phyloP scores from a whole-genome alignment of 2,888 invertebrate species.

The Arge pagana region DNA sequence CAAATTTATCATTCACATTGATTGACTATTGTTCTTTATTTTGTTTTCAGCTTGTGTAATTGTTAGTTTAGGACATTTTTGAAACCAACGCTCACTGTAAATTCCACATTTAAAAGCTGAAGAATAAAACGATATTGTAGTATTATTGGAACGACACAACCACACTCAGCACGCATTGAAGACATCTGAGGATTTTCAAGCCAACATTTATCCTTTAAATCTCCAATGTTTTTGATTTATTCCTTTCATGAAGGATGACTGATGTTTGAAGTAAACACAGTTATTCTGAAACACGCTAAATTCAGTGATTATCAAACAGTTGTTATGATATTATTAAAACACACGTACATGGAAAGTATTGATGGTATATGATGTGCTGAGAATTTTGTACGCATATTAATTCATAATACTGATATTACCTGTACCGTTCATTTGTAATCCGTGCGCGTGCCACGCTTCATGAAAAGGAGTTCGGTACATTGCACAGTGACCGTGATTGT shows the following conservation, averaged over 20 bases:
- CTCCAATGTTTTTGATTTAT: conserved; percentile 50
- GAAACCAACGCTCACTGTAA: conserved; percentile 59
- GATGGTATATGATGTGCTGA: conserved; percentile 45
- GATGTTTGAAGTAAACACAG: conserved; percentile 49
- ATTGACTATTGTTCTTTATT: conserved; percentile 37
- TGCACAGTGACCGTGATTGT: conserved; percentile 36
- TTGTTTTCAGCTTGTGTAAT: conserved; percentile 70
- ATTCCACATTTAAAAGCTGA: conserved; percentile 55
- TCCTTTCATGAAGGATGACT: conserved; percentile 51
- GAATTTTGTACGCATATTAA: conserved; percentile 49
- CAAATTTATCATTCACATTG: too few relatives aligned
- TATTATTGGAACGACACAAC: conserved; percentile 62
- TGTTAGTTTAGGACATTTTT: conserved; percentile 59
- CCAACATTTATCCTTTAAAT: conserved; percentile 56
- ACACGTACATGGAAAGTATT: conserved; percentile 45
- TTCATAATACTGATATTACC: conserved; percentile 42
- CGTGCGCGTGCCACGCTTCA: conserved; percentile 27
- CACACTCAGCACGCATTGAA: conserved; percentile 88
- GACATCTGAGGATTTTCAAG: conserved; percentile 83
- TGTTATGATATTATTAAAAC: conserved; percentile 38
- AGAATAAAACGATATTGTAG: conserved; percentile 49
- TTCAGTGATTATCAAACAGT: conserved; percentile 44
- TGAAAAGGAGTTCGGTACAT: conserved; percentile 30
- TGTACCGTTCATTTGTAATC: conserved; percentile 47
- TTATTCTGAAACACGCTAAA: conserved; percentile 46